Evolutionary conservation across 35 echinoderm and acorn worm species (phyloP).

Genomic region (Diadema setosum): DNA sequence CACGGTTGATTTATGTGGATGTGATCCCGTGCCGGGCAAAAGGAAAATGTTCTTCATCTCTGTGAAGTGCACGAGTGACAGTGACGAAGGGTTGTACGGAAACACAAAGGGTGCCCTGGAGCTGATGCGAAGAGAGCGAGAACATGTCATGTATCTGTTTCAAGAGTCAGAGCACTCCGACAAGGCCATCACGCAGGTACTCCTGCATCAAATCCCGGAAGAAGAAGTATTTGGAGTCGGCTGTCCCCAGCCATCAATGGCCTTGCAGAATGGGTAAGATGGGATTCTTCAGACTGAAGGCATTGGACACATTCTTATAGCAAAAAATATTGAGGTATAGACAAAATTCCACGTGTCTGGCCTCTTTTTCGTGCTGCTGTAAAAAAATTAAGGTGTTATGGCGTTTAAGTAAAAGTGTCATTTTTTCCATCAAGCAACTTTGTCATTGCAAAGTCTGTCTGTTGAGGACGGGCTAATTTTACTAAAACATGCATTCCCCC

Average conservation of each 20-base stretch:
- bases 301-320: too few relatives aligned
- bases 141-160: conserved; percentile 60
- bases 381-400: too few relatives aligned
- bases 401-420: too few relatives aligned
- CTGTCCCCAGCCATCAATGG: conserved; percentile 62
- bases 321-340: too few relatives aligned
- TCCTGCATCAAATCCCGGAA: conserved; percentile 49
- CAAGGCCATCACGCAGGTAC: conserved; percentile 12
- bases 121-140: conserved; percentile 46
- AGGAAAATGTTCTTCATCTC: conserved; percentile 81
- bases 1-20: conserved; percentile 87
- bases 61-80: conserved; percentile 86
- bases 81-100: conserved; percentile 26
- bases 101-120: conserved; percentile 20
- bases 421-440: too few relatives aligned
- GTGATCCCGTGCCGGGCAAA: conserved; percentile 82
- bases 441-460: too few relatives aligned
- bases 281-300: too few relatives aligned
- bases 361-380: too few relatives aligned
- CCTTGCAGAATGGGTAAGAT: conserved; percentile 83
- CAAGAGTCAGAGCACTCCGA: conserved; percentile 57
- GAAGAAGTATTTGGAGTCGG: conserved; percentile 83
- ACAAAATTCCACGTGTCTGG: too few relatives aligned
- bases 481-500: too few relatives aligned
- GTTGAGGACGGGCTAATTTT: too few relatives aligned